These are phyloP conservation scores for Drosophila anomelani DNA, from an alignment of 2,888 invertebrate genomes.

Conservation along the genomic window DNA sequence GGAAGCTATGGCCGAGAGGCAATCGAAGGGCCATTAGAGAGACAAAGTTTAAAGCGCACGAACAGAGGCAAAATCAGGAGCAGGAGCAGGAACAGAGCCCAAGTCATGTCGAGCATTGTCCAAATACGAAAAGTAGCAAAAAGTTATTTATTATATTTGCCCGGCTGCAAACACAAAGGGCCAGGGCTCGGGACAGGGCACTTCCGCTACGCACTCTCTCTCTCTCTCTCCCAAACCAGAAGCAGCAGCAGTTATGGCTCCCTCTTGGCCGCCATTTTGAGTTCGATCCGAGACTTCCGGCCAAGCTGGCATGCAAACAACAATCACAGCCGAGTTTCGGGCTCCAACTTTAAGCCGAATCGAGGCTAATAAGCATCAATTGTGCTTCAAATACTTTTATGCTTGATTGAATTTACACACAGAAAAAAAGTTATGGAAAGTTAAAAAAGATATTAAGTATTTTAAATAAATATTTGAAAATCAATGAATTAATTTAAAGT, in stretches of 20 bases:
- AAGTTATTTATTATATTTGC: slow-evolving; percentile 80
- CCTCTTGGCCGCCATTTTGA: slow-evolving; percentile 63
- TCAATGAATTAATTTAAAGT: not conserved
- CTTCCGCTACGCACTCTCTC: slow-evolving; percentile 68
- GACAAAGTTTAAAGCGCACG: slow-evolving; percentile 71
- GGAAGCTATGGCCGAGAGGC: slow-evolving; percentile 41
- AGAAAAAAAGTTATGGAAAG: not conserved
- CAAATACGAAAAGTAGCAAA: slow-evolving; percentile 72
- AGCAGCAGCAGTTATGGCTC: slow-evolving; percentile 46
- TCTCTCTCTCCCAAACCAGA: slow-evolving; percentile 41
- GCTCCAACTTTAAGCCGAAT: slow-evolving; percentile 26
- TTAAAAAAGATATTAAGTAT: not conserved
- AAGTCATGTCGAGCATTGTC: slow-evolving; percentile 48
- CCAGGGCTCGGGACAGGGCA: slow-evolving; percentile 27
- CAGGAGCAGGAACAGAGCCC: slow-evolving; percentile 15
- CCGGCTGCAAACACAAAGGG: slow-evolving; percentile 56
- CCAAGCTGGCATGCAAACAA: slow-evolving; percentile 51
- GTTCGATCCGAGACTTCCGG: slow-evolving; percentile 65
- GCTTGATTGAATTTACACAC: slow-evolving; percentile 31
- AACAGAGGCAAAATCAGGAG: not conserved
- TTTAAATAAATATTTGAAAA: not conserved
- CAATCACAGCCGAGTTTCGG: slow-evolving; percentile 33
- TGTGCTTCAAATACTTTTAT: slow-evolving; percentile 24
- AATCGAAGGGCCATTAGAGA: slow-evolving; percentile 69
- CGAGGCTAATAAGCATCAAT: slow-evolving; percentile 47